A percentile compares a stretch with the other conserved stretches of the same genome.
Evolutionary conservation across 2,797 vertebrate species (phyloP).

Genomic region (Pseudochromis fuscus): DNA sequence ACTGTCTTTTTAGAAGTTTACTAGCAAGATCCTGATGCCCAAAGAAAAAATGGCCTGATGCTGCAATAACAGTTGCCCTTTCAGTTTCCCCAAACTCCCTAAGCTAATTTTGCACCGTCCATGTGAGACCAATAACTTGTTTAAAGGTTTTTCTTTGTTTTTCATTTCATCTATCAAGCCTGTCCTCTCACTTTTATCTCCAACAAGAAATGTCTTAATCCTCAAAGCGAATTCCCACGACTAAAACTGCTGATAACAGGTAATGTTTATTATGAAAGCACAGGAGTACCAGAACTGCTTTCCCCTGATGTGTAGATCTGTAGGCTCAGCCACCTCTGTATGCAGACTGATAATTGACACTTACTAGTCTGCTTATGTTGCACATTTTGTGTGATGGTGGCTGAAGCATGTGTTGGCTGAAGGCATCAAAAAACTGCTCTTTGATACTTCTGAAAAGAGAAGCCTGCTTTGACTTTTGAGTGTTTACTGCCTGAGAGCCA

Average conservation of each 20-base stretch:
- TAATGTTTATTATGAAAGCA: constrained; percentile 11
- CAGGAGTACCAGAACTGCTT: background rate
- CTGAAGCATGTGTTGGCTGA: background rate
- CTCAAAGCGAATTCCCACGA: constrained; percentile 1
- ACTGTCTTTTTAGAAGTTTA: constrained; percentile 43
- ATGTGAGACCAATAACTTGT: constrained; percentile 51
- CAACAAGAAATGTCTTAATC: constrained; percentile 3
- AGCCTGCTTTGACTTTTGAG: background rate
- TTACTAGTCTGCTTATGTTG: background rate
- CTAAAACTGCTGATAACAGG: background rate
- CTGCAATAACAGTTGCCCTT: constrained; percentile 32
- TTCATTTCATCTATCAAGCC: constrained; percentile 3
- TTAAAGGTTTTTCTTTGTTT: constrained; percentile 17
- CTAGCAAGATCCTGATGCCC: constrained; percentile 25
- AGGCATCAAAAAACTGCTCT: background rate
- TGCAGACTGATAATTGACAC: background rate
- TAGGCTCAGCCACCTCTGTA: background rate
- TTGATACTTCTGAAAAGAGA: background rate
- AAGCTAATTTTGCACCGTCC: constrained; percentile 57
- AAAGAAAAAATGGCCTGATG: constrained; percentile 30
- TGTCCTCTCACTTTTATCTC: constrained; percentile 5
- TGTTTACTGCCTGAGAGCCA: no score
- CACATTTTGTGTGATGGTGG: background rate
- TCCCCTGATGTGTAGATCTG: background rate
- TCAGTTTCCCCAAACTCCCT: constrained; percentile 36